These are phyloP conservation scores for Nomada fucata DNA, from an alignment of 2,888 invertebrate species.

Conservation along the genomic window DNA sequence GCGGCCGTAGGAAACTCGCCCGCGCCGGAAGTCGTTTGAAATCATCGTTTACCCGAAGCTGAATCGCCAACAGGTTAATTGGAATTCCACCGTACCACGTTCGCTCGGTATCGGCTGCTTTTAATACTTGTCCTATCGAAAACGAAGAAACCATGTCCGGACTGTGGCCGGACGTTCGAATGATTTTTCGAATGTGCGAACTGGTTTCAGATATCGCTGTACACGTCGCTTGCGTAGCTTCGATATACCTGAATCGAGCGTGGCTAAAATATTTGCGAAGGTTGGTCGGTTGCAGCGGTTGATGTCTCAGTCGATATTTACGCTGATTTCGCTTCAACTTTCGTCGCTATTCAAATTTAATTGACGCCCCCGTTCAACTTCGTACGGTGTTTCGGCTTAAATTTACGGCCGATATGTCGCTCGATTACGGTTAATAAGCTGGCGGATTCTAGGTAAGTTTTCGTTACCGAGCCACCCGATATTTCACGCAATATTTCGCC, in stretches of 20 bases:
- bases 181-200: too few relatives aligned
- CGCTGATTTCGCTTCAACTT: background rate
- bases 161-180: background rate
- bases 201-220: too few relatives aligned
- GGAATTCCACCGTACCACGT: background rate
- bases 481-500: background rate
- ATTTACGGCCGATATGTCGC: too few relatives aligned
- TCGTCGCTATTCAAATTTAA: too few relatives aligned
- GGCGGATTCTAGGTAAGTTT: too few relatives aligned
- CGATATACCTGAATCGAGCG: too few relatives aligned
- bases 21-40: conserved; percentile 19
- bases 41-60: conserved; percentile 9
- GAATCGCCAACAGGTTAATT: conserved; percentile 3
- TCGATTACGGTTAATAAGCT: too few relatives aligned
- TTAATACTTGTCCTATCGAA: too few relatives aligned
- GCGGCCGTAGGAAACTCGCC: background rate
- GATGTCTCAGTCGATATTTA: background rate
- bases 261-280: too few relatives aligned
- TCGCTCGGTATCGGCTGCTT: background rate
- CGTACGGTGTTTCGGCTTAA: too few relatives aligned
- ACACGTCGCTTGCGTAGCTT: too few relatives aligned
- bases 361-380: too few relatives aligned
- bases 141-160: background rate
- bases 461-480: background rate
- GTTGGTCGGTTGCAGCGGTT: background rate